Percentiles rank a stretch among this genome's conserved stretches.
These are phyloP conservation scores for Parnassius glacialis DNA, from an alignment of 2,888 invertebrate species.

Conservation along the genomic window DNA sequence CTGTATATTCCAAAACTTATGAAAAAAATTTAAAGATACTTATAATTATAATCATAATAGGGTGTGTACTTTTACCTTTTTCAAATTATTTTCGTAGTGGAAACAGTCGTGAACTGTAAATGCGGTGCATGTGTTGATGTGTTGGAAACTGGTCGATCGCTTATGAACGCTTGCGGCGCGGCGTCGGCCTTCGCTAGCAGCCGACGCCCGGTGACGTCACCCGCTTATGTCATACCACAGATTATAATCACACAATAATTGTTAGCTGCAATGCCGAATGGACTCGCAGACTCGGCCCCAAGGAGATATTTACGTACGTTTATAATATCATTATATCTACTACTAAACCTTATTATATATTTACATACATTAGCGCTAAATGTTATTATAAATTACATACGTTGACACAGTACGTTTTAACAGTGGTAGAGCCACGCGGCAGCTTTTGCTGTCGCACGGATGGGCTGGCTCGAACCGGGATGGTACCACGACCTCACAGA, in stretches of 20 bases:
- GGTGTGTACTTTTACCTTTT: neutral
- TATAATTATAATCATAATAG: too few relatives aligned
- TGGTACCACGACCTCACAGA: too few relatives aligned
- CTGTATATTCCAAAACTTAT: too few relatives aligned
- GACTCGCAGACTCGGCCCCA: conserved; percentile 38
- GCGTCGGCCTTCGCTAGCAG: conserved; percentile 63
- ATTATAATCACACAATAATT: conserved; percentile 44
- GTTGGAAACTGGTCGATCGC: conserved; percentile 58
- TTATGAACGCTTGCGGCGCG: conserved; percentile 57
- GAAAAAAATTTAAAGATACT: too few relatives aligned
- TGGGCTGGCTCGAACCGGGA: too few relatives aligned
- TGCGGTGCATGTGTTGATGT: conserved; percentile 38
- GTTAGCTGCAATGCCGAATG: conserved; percentile 44
- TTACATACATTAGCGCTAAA: too few relatives aligned
- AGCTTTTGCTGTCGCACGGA: too few relatives aligned
- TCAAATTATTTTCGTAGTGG: neutral
- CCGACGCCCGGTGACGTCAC: conserved; percentile 74
- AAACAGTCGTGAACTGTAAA: neutral
- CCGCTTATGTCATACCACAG: conserved; percentile 73
- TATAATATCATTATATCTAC: too few relatives aligned
- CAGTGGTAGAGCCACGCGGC: too few relatives aligned
- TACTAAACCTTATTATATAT: too few relatives aligned
- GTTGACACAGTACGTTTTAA: too few relatives aligned
- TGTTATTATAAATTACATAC: too few relatives aligned
- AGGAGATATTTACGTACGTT: conserved; percentile 22